Evolutionary conservation across 2,888 invertebrate species (phyloP), one percentile per base, ranked within the genome.

Genomic region (Alloscopus bannaensis): DNA sequence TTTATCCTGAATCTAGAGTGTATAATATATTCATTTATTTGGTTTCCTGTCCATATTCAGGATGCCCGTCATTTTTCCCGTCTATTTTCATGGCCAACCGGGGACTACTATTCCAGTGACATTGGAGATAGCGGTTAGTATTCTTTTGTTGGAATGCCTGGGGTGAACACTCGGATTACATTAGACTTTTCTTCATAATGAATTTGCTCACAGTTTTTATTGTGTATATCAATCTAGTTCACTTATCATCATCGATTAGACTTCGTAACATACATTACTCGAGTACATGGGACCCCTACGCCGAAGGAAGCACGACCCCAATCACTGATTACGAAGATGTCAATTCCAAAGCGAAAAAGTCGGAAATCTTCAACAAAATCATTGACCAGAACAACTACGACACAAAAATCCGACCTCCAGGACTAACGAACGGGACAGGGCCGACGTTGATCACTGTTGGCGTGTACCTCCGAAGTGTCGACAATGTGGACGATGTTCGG

Each of bases 301-400:
- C n/a, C 6, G 62, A 69, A 45, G 18, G 20, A 20, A 18, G 29
- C 16, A 70, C 71, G 0, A 73, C 77, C 11, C 57, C 77, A 16
- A 26, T 78, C 1, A 55, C 69, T 0, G 78, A 81, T 26, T 73
- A 79, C 90, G 92, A 91, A 88, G 94, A 93, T 90, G 93, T 94
- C 88, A 96, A 96, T 91, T 96, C 94, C 91, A 92, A 96, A 87
- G 95, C 95, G 90, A 95, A 94, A 90, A 96, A 96, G 90, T 96
- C 96, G 89, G 94, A 95, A 90, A 95, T 97, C 87, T 90, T 97
- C 89, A 96, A 96, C 89, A 93, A 94, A 6, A 96, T 96, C 89
- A 91, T 97, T 87, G 95, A 95, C 84, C 94, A 94, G 83, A 94
- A 94, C 85, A 91, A 94, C 86, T 97, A 97, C 91, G 96, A 97